Conservation (phyloP, 2,797 vertebrate genomes). For the Phoxinus dragarum region DNA sequence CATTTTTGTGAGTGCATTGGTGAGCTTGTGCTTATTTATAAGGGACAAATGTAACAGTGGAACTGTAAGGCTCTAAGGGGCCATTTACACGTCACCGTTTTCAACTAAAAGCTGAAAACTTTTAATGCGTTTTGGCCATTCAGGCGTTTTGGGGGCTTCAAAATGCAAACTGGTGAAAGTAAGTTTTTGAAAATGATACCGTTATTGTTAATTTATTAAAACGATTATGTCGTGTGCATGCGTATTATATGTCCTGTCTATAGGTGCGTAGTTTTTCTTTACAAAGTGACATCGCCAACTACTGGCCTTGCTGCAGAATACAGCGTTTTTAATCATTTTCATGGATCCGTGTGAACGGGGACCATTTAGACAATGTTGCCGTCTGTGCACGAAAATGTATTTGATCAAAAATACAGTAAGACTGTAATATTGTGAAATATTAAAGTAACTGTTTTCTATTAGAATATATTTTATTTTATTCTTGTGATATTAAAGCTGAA, state of each 20-base stretch:
- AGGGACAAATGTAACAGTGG: not conserved
- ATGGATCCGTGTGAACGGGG: not conserved
- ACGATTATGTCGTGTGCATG: rapidly evolving
- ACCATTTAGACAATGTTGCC: not conserved
- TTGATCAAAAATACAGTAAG: not conserved
- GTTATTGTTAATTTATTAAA: not conserved
- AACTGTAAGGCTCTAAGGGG: not conserved
- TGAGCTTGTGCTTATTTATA: not conserved
- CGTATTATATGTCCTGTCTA: not conserved
- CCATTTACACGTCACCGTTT: not conserved
- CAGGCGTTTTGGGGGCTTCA: not conserved
- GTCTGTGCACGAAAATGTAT: not conserved
- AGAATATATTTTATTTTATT: not conserved
- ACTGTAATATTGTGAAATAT: not conserved
- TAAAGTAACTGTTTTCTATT: not conserved
- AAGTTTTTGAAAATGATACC: not conserved
- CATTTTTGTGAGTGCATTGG: not conserved
- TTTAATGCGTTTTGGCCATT: not conserved
- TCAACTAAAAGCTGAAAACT: not conserved
- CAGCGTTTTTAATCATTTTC: not conserved
- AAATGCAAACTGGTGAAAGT: not conserved
- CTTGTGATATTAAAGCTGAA: too few relatives aligned
- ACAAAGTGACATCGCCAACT: not conserved
- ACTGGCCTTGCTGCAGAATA: not conserved
- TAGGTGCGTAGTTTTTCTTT: not conserved